Evolutionary conservation across 92 coral and sea anemone species (phyloP).

Genomic region (Actinostola sp.): DNA sequence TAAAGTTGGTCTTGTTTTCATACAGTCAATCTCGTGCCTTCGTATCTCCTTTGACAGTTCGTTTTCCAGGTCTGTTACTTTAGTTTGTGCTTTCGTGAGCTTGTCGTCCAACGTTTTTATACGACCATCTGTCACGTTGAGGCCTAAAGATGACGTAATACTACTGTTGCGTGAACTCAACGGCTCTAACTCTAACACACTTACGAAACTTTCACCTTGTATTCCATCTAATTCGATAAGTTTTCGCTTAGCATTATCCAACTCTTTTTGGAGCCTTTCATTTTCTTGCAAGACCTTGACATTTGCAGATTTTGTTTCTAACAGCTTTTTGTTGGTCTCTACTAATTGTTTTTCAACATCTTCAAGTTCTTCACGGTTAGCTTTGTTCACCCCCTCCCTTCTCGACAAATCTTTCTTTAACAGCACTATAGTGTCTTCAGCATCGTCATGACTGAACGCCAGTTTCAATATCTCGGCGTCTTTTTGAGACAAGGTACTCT

Average conservation of each 20-base stretch:
- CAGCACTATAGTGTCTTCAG: constrained; percentile 69
- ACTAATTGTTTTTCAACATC: constrained; percentile 64
- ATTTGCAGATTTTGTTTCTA: constrained; percentile 59
- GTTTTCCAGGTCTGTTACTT: constrained; percentile 69
- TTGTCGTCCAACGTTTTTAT: constrained; percentile 73
- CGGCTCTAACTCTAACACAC: constrained; percentile 51
- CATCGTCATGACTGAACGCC: constrained; percentile 60
- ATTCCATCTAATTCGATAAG: constrained; percentile 55
- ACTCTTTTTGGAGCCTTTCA: constrained; percentile 69
- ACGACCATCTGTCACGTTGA: constrained; percentile 43
- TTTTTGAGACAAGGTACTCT: constrained; percentile 58
- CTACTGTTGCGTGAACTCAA: constrained; percentile 25
- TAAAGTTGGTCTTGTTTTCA: constrained; percentile 46
- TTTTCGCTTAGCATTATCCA: constrained; percentile 50
- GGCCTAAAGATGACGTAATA: constrained; percentile 27
- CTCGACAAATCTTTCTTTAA: constrained; percentile 73
- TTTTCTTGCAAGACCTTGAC: constrained; percentile 64
- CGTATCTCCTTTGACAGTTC: constrained; percentile 78
- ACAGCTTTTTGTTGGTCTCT: constrained; percentile 58
- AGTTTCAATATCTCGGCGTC: constrained; percentile 70
- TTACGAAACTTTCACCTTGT: constrained; percentile 35
- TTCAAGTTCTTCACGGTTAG: constrained; percentile 65
- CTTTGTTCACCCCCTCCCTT: constrained; percentile 63
- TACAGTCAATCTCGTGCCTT: constrained; percentile 65
- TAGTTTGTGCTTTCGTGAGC: constrained; percentile 66